Conservation (phyloP, 2,113 vertebrate species). For the Pygoscelis adeliae region DNA sequence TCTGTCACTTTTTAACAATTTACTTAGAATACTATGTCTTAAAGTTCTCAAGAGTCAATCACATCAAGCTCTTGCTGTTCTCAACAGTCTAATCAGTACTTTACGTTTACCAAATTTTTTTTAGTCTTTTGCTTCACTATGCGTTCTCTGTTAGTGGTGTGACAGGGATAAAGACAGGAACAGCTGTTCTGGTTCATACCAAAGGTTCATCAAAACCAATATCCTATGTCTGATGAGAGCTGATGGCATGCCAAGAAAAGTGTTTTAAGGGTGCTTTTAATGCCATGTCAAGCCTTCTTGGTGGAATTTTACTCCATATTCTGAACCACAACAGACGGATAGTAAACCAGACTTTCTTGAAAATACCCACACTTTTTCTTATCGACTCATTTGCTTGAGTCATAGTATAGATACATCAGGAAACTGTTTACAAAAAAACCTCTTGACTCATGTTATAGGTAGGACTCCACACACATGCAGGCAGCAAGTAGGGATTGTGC, state of each 20-base stretch:
- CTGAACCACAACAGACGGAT: not conserved
- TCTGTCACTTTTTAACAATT: not conserved
- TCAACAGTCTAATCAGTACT: not conserved
- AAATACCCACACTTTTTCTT: not conserved
- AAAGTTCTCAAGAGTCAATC: not conserved
- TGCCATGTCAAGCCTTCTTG: not conserved
- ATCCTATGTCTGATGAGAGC: not conserved
- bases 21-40: not conserved
- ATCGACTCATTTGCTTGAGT: not conserved
- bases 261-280: not conserved
- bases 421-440: not conserved
- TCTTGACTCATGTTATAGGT: not conserved
- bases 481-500: not conserved
- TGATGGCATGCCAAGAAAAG: not conserved
- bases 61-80: not conserved
- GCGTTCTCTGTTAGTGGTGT: not conserved
- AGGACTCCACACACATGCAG: not conserved
- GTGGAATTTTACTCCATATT: not conserved
- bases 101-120: not conserved
- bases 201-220: not conserved
- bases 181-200: not conserved
- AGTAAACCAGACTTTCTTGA: not conserved
- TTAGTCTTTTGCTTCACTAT: not conserved
- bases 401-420: not conserved
- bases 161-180: not conserved